Conservation (phyloP, 2,797 vertebrate genomes). For the Enteromius paludinosus region DNA sequence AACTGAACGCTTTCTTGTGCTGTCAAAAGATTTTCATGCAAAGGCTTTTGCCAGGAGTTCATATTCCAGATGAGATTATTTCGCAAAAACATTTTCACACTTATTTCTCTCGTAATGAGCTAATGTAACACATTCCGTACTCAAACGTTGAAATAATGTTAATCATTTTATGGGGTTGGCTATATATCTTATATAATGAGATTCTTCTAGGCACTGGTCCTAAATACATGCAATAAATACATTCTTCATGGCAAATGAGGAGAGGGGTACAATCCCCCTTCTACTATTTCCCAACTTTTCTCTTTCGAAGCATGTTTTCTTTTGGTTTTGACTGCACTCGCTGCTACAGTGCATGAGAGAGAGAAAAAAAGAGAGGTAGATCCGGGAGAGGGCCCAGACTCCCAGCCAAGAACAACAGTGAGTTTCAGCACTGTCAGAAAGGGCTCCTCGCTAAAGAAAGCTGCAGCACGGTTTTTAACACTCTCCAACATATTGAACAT, state of each 20-base stretch:
- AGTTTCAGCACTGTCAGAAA: slow-evolving; percentile 58
- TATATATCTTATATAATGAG: slow-evolving; percentile 37
- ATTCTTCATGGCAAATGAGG: slow-evolving; percentile 34
- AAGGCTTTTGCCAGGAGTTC: slow-evolving; percentile 1
- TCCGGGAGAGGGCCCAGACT: slow-evolving; percentile 62
- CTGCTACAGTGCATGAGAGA: slow-evolving; percentile 67
- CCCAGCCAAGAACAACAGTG: slow-evolving; percentile 75
- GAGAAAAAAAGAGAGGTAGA: slow-evolving; percentile 63
- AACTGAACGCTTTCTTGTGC: slow-evolving; percentile 64
- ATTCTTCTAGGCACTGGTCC: slow-evolving; percentile 38
- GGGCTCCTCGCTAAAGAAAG: slow-evolving; percentile 62
- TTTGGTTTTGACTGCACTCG: slow-evolving; percentile 65
- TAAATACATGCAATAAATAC: slow-evolving; percentile 43
- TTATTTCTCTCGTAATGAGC: not conserved
- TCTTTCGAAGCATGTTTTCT: slow-evolving; percentile 58
- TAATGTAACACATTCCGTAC: not conserved
- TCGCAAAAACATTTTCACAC: not conserved
- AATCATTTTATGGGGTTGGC: slow-evolving; percentile 7
- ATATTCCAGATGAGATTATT: slow-evolving; percentile 4
- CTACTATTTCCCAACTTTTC: slow-evolving; percentile 37
- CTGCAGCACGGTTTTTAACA: slow-evolving; percentile 62
- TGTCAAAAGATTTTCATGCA: slow-evolving; percentile 38
- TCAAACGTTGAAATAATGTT: slow-evolving; percentile 12
- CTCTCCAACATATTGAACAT: slow-evolving; percentile 77
- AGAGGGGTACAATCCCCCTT: slow-evolving; percentile 25